Evolutionary conservation across 2,888 invertebrate species (phyloP), one percentile per base, ranked within the genome.

Genomic region (Cryptocephalus primarius): DNA sequence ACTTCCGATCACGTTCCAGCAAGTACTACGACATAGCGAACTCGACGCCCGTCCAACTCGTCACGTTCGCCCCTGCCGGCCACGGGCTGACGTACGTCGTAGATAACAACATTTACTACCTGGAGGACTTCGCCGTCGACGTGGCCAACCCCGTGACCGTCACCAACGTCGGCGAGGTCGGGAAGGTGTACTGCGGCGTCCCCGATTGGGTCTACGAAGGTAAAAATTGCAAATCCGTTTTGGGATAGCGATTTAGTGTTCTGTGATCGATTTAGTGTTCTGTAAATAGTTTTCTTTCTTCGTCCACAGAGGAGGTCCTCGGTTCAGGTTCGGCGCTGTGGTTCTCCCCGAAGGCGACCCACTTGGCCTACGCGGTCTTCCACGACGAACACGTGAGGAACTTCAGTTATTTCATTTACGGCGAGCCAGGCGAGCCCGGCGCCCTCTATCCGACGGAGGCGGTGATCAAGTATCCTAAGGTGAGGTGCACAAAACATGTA

Each of bases 171-270:
- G 61, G 61, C 11, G 43, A 48, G 11, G 42, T 48, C n/a, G 59
- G 58, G n/a, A 72, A 90, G 44, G 49, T 61, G 33, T 91, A 84
- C 66, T 86, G 88, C 64, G 92, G 92, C 4, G 76, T 88, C 13
- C 80, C 91, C 8, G 93, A 94, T 67, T 94, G 94, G 94, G 83
- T 93, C 34, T 94, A 94, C 65, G 93, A 93, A 79, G 88, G 88
- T 86, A 65, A 49, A n/a, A n/a, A n/a, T n/a, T n/a, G 32, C 22
- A 10, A 14, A 10, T 33, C 14, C 2, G 8, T 40, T 40, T 11
- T 36, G 36, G 2, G n/a, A 12, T 36, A 39, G 44, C 14, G 36
- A 12, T 36, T 36, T 11, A 4, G 12, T 6, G 22, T 22, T 22
- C 22, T 6, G 22, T 22, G 22, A 22, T 36, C 12, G 36, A 36